Conservation (phyloP, 2,888 invertebrate species). For the Abrostola tripartita region DNA sequence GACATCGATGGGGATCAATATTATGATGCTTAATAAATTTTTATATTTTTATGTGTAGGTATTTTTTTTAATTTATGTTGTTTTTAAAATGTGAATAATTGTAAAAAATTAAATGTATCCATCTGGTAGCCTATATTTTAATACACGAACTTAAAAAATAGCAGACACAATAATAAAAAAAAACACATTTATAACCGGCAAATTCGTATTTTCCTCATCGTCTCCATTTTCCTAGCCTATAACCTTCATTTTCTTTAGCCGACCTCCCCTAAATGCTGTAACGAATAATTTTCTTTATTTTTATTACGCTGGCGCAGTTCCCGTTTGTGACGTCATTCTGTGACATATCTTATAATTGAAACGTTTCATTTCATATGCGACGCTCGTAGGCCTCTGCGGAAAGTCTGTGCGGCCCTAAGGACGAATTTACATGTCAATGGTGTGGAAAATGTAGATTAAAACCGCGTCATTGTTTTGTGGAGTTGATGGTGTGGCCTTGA, state of each 20-base stretch:
- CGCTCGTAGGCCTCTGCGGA: not conserved
- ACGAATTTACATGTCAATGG: slow-evolving; percentile 56
- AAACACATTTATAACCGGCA: too few species aligned
- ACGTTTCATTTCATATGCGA: slow-evolving; percentile 6
- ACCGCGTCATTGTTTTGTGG: slow-evolving; percentile 47
- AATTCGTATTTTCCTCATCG: too few species aligned
- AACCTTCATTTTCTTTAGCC: not conserved
- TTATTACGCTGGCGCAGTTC: not conserved
- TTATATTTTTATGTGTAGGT: too few species aligned
- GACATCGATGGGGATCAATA: too few species aligned
- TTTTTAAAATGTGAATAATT: too few species aligned
- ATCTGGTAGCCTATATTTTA: too few species aligned
- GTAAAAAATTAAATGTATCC: too few species aligned
- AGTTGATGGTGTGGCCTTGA: not conserved
- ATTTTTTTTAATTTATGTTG: too few species aligned
- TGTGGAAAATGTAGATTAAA: slow-evolving; percentile 42
- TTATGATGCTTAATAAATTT: too few species aligned
- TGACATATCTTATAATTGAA: slow-evolving; percentile 7
- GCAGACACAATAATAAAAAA: too few species aligned
- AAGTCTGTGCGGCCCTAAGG: slow-evolving; percentile 28
- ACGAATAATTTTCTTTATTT: not conserved
- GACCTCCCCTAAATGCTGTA: not conserved
- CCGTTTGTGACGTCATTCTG: slow-evolving; percentile 1
- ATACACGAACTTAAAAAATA: too few species aligned
- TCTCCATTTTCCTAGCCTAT: too few species aligned